phyloP scores from a whole-genome alignment of 2,797 vertebrate genomes.

The Acipenser oxyrinchus region DNA sequence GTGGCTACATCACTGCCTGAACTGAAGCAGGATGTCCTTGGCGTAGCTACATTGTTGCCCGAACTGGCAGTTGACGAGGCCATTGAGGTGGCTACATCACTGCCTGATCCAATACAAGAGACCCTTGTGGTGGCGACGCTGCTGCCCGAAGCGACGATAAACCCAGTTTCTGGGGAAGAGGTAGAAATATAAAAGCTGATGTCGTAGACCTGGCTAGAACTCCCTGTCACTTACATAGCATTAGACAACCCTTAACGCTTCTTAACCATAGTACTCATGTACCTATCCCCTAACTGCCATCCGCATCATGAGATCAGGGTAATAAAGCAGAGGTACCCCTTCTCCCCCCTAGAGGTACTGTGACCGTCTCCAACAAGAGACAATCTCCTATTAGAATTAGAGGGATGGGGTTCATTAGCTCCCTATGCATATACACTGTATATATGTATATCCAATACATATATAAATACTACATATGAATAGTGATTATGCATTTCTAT shows the following conservation, averaged over 20 bases:
- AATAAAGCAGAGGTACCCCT: conserved; percentile 44
- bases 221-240: conserved; percentile 10
- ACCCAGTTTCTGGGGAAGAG: conserved; percentile 46
- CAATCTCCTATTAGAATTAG: conserved; percentile 6
- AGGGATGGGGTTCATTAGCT: conserved; percentile 14
- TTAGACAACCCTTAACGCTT: conserved; percentile 33
- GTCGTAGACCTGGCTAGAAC: conserved; percentile 30
- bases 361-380: not conserved
- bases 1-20: conserved; percentile 19
- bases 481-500: not conserved
- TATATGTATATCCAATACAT: no score
- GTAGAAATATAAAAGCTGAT: conserved; percentile 29
- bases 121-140: conserved; percentile 43
- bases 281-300: conserved; percentile 21
- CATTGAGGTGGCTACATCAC: not conserved
- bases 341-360: conserved; percentile 3
- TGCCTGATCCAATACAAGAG: not conserved
- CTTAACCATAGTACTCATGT: conserved; percentile 39
- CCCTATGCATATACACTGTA: not conserved
- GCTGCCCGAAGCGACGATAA: conserved; percentile 38
- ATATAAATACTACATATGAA: no score
- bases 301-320: not conserved
- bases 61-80: no score
- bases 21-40: conserved; percentile 17
- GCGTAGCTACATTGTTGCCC: conserved; percentile 44